Evolutionary conservation across 2,888 invertebrate species (phyloP).

Genomic region (Melinopterus prodromus): DNA sequence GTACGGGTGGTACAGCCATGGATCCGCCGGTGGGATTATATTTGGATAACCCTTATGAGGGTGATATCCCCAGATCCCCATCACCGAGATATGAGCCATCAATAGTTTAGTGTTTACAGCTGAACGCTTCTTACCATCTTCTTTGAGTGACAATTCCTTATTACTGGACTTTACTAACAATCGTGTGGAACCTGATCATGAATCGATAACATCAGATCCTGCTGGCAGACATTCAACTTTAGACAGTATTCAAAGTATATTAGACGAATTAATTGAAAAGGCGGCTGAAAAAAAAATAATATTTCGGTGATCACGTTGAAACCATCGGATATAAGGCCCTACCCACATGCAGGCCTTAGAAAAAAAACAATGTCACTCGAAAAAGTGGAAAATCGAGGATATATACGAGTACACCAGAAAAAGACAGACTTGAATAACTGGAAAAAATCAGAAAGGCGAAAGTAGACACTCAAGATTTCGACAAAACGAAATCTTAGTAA

Average conservation of each 20-base stretch:
- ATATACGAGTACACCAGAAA: conserved; percentile 14
- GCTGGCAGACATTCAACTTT: background rate
- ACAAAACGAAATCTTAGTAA: too few species aligned
- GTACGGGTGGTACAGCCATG: too few species aligned
- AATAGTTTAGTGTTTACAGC: background rate
- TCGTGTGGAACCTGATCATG: too few species aligned
- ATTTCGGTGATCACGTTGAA: conserved; percentile 9
- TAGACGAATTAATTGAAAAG: background rate
- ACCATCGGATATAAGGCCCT: conserved; percentile 11
- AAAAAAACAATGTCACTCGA: background rate
- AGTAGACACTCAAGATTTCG: background rate
- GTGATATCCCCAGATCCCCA: too few species aligned
- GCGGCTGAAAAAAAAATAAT: conserved; percentile 8
- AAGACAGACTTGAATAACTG: conserved; percentile 7
- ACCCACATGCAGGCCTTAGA: conserved; percentile 6
- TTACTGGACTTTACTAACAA: too few species aligned
- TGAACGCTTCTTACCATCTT: background rate
- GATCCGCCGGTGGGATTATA: too few species aligned
- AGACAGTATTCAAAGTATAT: conserved; percentile 8
- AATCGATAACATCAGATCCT: background rate
- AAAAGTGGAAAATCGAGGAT: conserved; percentile 13
- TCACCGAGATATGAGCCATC: conserved; percentile 7
- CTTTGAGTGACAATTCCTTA: background rate
- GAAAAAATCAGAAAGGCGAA: background rate
- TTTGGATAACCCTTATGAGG: too few species aligned